These are phyloP conservation scores for Rousettus leschenaultii DNA, from an alignment of 2,113 vertebrate species.

Conservation along the genomic window DNA sequence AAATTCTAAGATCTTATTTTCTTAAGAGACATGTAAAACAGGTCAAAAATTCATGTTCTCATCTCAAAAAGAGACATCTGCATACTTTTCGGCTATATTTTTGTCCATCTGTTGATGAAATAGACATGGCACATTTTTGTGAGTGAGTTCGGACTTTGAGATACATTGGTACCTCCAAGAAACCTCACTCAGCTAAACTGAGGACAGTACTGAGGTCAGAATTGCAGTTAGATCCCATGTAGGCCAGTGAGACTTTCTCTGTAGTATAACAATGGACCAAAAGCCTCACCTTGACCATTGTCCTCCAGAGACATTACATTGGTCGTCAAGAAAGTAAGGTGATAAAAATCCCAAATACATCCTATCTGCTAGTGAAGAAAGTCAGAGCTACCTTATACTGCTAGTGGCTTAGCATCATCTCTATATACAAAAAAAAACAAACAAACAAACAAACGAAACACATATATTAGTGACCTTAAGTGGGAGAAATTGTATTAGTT, in stretches of 20 bases:
- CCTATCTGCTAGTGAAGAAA: background rate
- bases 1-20: background rate
- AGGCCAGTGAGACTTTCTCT: background rate
- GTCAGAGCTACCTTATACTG: background rate
- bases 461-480: background rate
- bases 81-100: background rate
- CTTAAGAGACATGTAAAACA: background rate
- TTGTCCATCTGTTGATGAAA: background rate
- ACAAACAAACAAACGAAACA: no score
- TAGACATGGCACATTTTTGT: background rate
- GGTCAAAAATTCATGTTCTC: background rate
- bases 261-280: background rate
- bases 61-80: constrained; percentile 12
- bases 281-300: background rate
- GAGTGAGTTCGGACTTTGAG: background rate
- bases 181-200: background rate
- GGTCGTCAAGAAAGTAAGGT: background rate
- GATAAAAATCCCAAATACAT: background rate
- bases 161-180: background rate
- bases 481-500: background rate
- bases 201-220: background rate
- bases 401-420: background rate
- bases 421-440: background rate
- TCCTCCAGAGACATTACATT: background rate
- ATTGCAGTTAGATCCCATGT: background rate